Conservation (phyloP, 2,797 vertebrate genomes). For the Hyperoplus lanceolatus region DNA sequence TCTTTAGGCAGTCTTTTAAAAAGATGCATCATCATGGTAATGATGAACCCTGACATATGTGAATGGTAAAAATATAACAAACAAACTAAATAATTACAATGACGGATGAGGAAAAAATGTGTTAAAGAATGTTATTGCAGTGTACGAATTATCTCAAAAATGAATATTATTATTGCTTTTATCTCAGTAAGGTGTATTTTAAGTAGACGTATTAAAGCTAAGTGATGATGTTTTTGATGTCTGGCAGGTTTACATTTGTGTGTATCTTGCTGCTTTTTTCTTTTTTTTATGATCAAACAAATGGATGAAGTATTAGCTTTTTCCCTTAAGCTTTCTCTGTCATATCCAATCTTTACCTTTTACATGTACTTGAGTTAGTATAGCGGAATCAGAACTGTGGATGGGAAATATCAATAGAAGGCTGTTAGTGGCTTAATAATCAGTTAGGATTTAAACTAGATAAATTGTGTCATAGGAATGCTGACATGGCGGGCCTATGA, state of each 20-base stretch:
- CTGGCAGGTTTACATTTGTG: conserved; percentile 87
- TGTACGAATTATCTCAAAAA: conserved; percentile 89
- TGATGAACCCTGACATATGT: conserved; percentile 90
- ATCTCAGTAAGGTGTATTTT: conserved; percentile 87
- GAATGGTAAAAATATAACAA: conserved; percentile 78
- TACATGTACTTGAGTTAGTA: conserved; percentile 75
- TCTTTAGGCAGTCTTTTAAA: conserved; percentile 75
- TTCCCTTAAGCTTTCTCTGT: conserved; percentile 80
- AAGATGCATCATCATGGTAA: conserved; percentile 78
- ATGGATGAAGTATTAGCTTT: conserved; percentile 89
- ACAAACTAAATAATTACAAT: conserved; percentile 69
- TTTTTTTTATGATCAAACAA: conserved; percentile 67
- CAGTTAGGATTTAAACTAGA: conserved; percentile 70
- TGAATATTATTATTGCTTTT: conserved; percentile 86
- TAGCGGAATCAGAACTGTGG: conserved; percentile 74
- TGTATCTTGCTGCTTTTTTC: conserved; percentile 81
- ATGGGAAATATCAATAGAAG: conserved; percentile 66
- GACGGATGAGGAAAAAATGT: conserved; percentile 73
- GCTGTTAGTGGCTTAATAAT: conserved; percentile 76
- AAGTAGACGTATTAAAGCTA: conserved; percentile 85
- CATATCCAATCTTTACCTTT: conserved; percentile 73
- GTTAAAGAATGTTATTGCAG: conserved; percentile 88
- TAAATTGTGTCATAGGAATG: conserved; percentile 68
- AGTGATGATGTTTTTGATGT: conserved; percentile 83
- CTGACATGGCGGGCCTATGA: conserved; percentile 59